Conservation (phyloP, 2,797 vertebrate genomes). For the Heterohyrax brucei region DNA sequence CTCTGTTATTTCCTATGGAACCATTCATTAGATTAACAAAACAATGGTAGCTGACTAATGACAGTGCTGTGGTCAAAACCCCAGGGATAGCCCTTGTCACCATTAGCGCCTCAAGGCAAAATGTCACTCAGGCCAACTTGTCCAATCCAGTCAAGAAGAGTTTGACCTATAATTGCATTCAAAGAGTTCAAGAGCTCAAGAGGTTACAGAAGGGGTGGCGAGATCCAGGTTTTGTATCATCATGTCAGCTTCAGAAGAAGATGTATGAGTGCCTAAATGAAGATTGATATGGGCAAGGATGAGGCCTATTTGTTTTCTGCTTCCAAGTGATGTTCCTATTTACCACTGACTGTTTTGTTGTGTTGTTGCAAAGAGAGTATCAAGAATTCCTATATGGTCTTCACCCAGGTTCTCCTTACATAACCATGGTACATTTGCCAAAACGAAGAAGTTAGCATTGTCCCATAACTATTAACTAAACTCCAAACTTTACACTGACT, state of each 20-base stretch:
- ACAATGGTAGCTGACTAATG: constrained; percentile 87
- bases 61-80: constrained; percentile 79
- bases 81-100: constrained; percentile 78
- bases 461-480: background rate
- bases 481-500: constrained; percentile 3
- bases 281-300: background rate
- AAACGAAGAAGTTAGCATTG: constrained; percentile 14
- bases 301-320: background rate
- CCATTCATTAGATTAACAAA: constrained; percentile 88
- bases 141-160: constrained; percentile 81
- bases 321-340: constrained; percentile 37
- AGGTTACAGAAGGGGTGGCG: constrained; percentile 70
- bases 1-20: constrained; percentile 88
- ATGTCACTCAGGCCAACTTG: constrained; percentile 79
- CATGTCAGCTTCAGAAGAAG: constrained; percentile 51
- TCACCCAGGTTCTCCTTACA: background rate
- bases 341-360: background rate
- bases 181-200: constrained; percentile 81
- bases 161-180: constrained; percentile 86
- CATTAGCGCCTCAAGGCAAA: constrained; percentile 86
- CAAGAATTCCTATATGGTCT: background rate
- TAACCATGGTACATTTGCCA: background rate
- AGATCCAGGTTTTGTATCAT: background rate
- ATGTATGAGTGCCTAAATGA: background rate
- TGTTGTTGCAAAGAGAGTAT: background rate